Percentiles rank a stretch among this genome's conserved stretches.
phyloP scores from a whole-genome alignment of 2,797 vertebrate genomes.

The Selene dorsalis region DNA sequence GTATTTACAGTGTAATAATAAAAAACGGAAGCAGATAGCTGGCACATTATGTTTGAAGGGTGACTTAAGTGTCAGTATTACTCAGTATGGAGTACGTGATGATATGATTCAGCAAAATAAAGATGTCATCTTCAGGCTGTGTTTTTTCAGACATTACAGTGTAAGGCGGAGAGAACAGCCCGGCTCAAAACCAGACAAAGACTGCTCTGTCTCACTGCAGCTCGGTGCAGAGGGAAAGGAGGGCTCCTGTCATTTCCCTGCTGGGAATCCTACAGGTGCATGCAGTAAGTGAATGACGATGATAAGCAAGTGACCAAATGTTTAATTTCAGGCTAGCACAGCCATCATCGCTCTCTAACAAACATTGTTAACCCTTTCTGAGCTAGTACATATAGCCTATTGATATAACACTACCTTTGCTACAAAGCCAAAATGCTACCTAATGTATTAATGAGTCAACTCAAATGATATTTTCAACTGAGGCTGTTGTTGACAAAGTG shows the following conservation, averaged over 20 bases:
- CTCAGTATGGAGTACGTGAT: not conserved
- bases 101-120: conserved; percentile 21
- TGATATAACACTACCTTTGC: conserved; percentile 7
- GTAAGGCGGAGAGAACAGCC: conserved; percentile 25
- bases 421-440: not conserved
- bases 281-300: conserved; percentile 79
- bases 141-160: conserved; percentile 67
- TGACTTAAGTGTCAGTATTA: conserved; percentile 10
- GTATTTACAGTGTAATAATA: conserved; percentile 5
- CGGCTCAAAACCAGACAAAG: conserved; percentile 68
- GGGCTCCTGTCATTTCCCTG: conserved; percentile 66
- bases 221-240: conserved; percentile 52
- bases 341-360: conserved; percentile 60
- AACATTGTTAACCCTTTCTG: conserved; percentile 51
- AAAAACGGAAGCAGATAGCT: not conserved
- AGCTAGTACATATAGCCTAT: conserved; percentile 1
- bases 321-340: conserved; percentile 68
- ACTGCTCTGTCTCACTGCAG: conserved; percentile 65
- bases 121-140: conserved; percentile 39
- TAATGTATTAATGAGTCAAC: no score
- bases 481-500: not conserved
- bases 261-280: conserved; percentile 78
- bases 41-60: not conserved
- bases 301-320: conserved; percentile 71
- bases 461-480: no score